phyloP scores from a whole-genome alignment of 92 coral and sea anemone genomes.

The Anthopleura xanthogrammica region DNA sequence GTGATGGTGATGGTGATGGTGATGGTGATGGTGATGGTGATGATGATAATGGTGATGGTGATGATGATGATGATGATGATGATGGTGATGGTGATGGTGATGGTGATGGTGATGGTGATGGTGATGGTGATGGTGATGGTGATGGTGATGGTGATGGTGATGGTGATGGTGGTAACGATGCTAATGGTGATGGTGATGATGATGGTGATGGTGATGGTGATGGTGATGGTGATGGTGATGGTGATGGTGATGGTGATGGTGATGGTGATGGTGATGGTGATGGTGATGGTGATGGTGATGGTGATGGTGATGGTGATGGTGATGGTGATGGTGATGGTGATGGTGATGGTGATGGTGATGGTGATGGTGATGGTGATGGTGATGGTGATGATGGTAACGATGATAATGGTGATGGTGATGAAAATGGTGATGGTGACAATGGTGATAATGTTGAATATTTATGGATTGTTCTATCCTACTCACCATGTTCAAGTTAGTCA shows the following conservation, averaged over 20 bases:
- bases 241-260: not conserved
- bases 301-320: not conserved
- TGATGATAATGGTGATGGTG: not conserved
- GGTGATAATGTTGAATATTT: not conserved
- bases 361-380: not conserved
- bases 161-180: too few species aligned
- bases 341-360: not conserved
- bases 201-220: not conserved
- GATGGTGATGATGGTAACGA: not conserved
- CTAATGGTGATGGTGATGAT: not conserved
- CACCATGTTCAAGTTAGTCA: slow-evolving; percentile 97
- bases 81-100: too few species aligned
- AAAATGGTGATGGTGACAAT: not conserved
- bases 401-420: not conserved
- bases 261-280: not conserved
- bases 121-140: too few species aligned
- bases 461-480: not conserved
- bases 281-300: not conserved
- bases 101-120: too few species aligned
- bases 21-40: not conserved
- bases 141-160: too few species aligned
- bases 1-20: not conserved
- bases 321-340: not conserved
- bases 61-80: too few species aligned
- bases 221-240: not conserved